Evolutionary conservation across 2,797 vertebrate species (phyloP), one percentile per base, ranked within the genome.

Genomic region (Malacoraja senta): DNA sequence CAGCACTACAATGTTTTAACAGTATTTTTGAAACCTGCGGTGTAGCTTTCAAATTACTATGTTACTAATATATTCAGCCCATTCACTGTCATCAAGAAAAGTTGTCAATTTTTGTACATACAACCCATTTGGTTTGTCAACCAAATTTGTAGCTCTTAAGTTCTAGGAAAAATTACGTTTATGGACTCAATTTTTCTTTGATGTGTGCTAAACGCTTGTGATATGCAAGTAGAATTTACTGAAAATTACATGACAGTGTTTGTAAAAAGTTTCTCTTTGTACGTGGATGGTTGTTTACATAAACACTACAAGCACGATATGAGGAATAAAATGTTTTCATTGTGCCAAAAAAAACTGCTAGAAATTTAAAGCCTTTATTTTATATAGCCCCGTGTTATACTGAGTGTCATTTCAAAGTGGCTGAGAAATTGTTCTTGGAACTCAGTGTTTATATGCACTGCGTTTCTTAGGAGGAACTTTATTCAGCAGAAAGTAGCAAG

Each of bases 251-350:
- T 76, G 68, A 76, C 90, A 76, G 90, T 92, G 72, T 92, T 92
- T 92, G 90, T 92, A 92, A 74, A 74, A 92, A 92, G 74, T 91
- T 13, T 92, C 68, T 91, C 90, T 92, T 92, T 76, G 71, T 92
- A 92, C 44, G 71, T 92, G 90, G 71, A 92, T 92, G 71, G 44
- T 92, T 92, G 71, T 92, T 92, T 92, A 92, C 90, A 92, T 92
- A 76, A 74, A 71, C 90, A 76, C 71, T 92, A 74, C 68, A 92
- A 92, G 71, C 90, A 92, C 71, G 90, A 92, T 76, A 76, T 76
- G 90, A 44, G 90, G 90, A 92, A 92, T 92, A 92, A 91, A 92
- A 92, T 53, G 38, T 72, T 91, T 91, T 91, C 21, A 29, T 53
- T 92, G 90, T 92, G 90, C 72, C 90, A 76, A 76, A 29, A 24